These are phyloP conservation scores for Rhizomys pruinosus DNA, from an alignment of 2,113 vertebrate species.

Conservation along the genomic window DNA sequence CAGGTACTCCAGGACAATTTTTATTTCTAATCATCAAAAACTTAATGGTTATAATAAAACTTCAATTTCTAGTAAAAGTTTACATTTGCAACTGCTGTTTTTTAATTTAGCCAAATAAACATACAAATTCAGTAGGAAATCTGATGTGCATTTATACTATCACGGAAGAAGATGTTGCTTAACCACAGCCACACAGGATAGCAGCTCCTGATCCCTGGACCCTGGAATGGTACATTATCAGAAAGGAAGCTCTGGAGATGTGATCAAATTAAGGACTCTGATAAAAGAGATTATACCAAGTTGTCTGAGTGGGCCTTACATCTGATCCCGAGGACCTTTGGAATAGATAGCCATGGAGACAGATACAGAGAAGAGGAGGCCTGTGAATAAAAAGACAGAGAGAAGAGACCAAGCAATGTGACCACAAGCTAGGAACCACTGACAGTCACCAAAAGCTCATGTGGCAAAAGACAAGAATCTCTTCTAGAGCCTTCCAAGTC, in stretches of 20 bases:
- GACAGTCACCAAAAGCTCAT: neutral
- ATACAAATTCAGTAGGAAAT: neutral
- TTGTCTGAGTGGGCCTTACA: neutral
- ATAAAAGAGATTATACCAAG: neutral
- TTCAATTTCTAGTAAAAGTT: neutral
- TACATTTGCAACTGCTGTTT: neutral
- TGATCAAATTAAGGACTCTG: neutral
- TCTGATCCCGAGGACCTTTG: neutral
- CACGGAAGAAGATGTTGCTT: neutral
- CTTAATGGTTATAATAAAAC: neutral
- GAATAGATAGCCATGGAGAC: neutral
- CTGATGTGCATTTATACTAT: slow-evolving; percentile 18
- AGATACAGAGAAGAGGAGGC: neutral
- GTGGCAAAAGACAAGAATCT: too few relatives aligned
- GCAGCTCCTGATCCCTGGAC: neutral
- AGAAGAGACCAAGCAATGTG: rapidly evolving
- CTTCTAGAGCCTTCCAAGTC: neutral
- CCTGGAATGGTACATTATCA: neutral
- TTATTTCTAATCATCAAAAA: slow-evolving; percentile 13
- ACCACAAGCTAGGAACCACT: neutral
- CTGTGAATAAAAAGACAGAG: neutral
- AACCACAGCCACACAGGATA: neutral
- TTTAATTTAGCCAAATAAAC: neutral
- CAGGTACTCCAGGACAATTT: neutral
- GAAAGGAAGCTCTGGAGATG: neutral